These are phyloP conservation scores for Charina bottae DNA, from an alignment of 2,113 vertebrate genomes.

Conservation along the genomic window DNA sequence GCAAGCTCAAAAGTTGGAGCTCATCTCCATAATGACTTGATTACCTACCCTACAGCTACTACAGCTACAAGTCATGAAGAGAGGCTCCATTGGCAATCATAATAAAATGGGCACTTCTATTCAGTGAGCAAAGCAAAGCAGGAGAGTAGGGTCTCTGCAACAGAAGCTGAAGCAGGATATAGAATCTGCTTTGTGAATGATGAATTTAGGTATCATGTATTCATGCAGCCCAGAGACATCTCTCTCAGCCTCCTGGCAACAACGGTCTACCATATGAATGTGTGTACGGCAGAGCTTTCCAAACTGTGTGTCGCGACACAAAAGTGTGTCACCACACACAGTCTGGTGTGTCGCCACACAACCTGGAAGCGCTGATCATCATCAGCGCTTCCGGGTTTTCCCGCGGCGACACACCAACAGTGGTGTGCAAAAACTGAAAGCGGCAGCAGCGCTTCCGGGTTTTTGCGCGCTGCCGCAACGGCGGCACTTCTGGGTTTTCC, in stretches of 20 bases:
- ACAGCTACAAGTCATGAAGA: neutral
- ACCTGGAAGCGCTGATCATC: too few relatives aligned
- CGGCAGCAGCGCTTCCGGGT: too few relatives aligned
- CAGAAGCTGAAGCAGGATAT: too few relatives aligned
- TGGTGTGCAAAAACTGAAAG: too few relatives aligned
- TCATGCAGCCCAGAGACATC: neutral
- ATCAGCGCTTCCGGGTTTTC: too few relatives aligned
- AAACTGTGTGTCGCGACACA: too few relatives aligned
- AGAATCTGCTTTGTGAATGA: neutral
- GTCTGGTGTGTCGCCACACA: too few relatives aligned
- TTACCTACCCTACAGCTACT: neutral
- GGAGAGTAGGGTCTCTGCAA: slow-evolving; percentile 1
- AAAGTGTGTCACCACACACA: too few relatives aligned
- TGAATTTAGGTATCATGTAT: neutral
- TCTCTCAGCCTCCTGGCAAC: neutral
- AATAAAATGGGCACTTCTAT: neutral
- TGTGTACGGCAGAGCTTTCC: too few relatives aligned
- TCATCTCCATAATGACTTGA: slow-evolving; percentile 8
- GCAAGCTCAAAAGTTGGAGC: neutral
- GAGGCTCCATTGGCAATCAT: slow-evolving; percentile 1
- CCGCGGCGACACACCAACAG: too few relatives aligned
- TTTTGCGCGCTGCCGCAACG: too few relatives aligned
- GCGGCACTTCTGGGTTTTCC: too few relatives aligned
- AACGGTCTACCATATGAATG: neutral
- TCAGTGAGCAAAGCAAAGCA: slow-evolving; percentile 10